Percentiles rank a stretch among this genome's conserved stretches.
These are phyloP conservation scores for Drosophila athabasca DNA, from an alignment of 1,140 invertebrate species.

Conservation along the genomic window DNA sequence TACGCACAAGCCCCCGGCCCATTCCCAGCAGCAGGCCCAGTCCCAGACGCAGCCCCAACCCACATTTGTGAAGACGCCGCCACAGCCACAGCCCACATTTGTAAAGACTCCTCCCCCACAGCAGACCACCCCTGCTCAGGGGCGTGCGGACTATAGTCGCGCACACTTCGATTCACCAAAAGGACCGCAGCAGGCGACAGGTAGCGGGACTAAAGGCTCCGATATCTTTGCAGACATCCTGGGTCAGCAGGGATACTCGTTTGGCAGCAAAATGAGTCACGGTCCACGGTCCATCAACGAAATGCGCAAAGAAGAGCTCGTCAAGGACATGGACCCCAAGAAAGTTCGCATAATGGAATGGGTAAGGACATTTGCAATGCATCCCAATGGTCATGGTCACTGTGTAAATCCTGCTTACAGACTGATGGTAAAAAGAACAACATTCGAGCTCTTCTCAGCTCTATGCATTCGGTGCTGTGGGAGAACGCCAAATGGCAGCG, in stretches of 20 bases:
- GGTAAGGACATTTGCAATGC: constrained; percentile 83
- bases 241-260: constrained; percentile 94
- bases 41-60: constrained; percentile 40
- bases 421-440: constrained; percentile 98
- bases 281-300: constrained; percentile 95
- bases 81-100: constrained; percentile 31
- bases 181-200: constrained; percentile 52
- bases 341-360: constrained; percentile 92
- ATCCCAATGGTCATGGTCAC: background rate
- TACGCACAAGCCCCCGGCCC: constrained; percentile 62
- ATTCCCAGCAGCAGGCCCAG: constrained; percentile 16
- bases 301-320: constrained; percentile 94
- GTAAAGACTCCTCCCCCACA: constrained; percentile 23
- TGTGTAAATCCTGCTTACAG: constrained; percentile 84
- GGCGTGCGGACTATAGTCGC: constrained; percentile 86
- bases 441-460: constrained; percentile 96
- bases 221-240: constrained; percentile 96
- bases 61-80: constrained; percentile 35
- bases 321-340: constrained; percentile 95
- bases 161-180: constrained; percentile 87
- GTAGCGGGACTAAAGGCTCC: constrained; percentile 83
- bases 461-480: constrained; percentile 97
- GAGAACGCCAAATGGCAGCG: constrained; percentile 95
- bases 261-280: constrained; percentile 89
- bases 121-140: constrained; percentile 18